Evolutionary conservation across 2,797 vertebrate species (phyloP).

Genomic region (Benthosema pterotum): DNA sequence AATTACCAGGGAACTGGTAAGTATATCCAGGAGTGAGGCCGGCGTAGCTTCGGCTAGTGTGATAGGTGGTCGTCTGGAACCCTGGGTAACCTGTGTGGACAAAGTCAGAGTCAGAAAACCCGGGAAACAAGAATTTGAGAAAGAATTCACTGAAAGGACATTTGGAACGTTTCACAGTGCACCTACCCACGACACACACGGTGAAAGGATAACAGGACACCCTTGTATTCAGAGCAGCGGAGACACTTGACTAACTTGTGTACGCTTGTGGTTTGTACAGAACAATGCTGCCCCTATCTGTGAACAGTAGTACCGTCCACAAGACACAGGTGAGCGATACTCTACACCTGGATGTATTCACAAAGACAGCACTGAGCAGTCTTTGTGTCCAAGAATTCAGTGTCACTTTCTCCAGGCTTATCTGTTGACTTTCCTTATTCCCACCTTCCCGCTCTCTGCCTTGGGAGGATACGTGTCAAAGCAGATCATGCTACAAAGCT

Average conservation of each 20-base stretch:
- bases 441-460: constrained; percentile 39
- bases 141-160: too few species aligned
- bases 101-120: constrained; percentile 18
- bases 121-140: background rate
- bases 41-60: constrained; percentile 95
- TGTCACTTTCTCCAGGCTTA: constrained; percentile 5
- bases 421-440: constrained; percentile 31
- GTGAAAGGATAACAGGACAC: too few species aligned
- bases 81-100: constrained; percentile 91
- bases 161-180: too few species aligned
- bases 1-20: constrained; percentile 98
- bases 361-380: constrained; percentile 23
- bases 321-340: constrained; percentile 53
- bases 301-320: constrained; percentile 15
- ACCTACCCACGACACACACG: too few species aligned
- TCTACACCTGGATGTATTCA: constrained; percentile 50
- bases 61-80: constrained; percentile 96
- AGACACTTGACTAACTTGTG: constrained; percentile 3
- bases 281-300: constrained; percentile 27
- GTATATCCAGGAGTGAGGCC: constrained; percentile 97
- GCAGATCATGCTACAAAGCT: constrained; percentile 29
- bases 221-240: background rate
- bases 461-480: background rate
- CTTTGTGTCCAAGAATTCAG: background rate
- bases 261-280: background rate